Evolutionary conservation across 1,140 invertebrate species (phyloP).

Genomic region (Lepidurus couesii): DNA sequence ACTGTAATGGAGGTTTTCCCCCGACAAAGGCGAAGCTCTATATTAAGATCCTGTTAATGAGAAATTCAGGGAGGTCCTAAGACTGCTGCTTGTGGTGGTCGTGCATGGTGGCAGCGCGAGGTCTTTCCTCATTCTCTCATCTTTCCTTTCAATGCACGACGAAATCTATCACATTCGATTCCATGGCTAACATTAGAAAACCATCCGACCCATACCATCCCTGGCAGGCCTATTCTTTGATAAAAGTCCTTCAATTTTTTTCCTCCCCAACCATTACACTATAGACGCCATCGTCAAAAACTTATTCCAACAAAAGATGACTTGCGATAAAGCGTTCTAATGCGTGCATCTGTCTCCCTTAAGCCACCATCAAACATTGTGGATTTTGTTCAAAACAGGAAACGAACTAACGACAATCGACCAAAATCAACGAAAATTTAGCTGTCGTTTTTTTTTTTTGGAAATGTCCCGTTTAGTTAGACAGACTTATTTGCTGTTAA

Average conservation of each 20-base stretch:
- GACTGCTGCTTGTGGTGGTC: not conserved
- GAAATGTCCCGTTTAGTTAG: no score
- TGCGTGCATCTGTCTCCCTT: no score
- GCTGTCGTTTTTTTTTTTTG: no score
- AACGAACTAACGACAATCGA: no score
- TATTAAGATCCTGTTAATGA: not conserved
- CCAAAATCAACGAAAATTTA: no score
- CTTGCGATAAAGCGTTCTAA: no score
- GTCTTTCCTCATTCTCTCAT: no score
- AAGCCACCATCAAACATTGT: no score
- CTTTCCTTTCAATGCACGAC: not conserved
- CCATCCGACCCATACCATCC: not conserved
- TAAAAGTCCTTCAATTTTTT: not conserved
- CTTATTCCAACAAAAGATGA: no score
- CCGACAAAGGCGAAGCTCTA: constrained; percentile 3
- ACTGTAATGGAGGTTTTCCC: not conserved
- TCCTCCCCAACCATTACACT: not conserved
- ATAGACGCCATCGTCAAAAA: not conserved
- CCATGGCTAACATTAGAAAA: not conserved
- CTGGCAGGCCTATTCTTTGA: not conserved
- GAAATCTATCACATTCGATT: constrained; percentile 1
- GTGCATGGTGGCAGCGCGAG: not conserved
- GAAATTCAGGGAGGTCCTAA: constrained; percentile 2
- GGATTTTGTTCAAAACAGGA: no score
- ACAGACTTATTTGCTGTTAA: no score